Conservation (phyloP, 2,797 vertebrate species). For the Sebastes vulpes region DNA sequence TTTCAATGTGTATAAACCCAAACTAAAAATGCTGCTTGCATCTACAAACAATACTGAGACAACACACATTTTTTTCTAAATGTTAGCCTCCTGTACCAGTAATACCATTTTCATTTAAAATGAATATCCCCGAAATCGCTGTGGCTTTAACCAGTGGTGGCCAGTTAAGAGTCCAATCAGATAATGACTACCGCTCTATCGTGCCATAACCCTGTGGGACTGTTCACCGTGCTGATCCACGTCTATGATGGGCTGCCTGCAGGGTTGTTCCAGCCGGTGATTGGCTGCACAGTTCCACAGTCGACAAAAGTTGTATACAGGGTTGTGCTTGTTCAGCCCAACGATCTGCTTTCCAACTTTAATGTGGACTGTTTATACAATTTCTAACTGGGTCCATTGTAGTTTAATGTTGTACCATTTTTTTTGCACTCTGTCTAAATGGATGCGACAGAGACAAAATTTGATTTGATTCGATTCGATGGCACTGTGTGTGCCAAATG, state of each 20-base stretch:
- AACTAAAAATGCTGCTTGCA: not conserved
- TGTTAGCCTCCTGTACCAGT: not conserved
- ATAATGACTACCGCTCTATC: constrained; percentile 39
- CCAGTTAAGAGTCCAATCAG: constrained; percentile 43
- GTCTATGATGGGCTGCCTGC: constrained; percentile 34
- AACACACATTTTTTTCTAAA: not conserved
- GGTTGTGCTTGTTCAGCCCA: constrained; percentile 6
- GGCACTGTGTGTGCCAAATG: not conserved
- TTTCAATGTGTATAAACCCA: not conserved
- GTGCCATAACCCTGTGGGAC: constrained; percentile 19
- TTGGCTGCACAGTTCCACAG: constrained; percentile 19
- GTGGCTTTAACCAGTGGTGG: constrained; percentile 38
- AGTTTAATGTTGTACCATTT: not conserved
- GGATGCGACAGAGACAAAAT: not conserved
- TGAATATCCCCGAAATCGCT: constrained; percentile 4
- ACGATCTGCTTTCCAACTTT: not conserved
- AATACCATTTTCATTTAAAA: constrained; percentile 25
- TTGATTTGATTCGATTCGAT: not conserved
- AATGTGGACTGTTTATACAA: not conserved
- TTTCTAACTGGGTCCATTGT: not conserved
- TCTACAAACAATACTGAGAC: not conserved
- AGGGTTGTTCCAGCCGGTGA: constrained; percentile 44
- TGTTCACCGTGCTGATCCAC: constrained; percentile 26
- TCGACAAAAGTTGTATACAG: constrained; percentile 5
- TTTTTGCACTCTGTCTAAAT: not conserved